These are phyloP conservation scores for Encarsia formosa DNA, from an alignment of 2,888 invertebrate species.

Conservation along the genomic window DNA sequence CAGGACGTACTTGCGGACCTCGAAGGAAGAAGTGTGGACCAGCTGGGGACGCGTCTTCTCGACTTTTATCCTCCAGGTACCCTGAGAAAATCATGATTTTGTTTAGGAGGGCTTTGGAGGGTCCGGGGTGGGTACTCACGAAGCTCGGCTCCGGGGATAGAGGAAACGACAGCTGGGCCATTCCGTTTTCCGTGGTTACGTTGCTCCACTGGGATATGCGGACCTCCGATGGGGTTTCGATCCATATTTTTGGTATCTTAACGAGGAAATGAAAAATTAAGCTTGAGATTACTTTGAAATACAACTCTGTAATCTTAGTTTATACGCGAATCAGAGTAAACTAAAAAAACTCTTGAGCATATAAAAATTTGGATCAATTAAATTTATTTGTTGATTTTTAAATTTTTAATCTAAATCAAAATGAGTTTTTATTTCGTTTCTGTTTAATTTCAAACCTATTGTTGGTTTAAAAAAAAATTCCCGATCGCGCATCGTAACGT, in stretches of 20 bases:
- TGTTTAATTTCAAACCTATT: neutral
- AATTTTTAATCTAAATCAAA: neutral
- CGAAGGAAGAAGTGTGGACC: conserved; percentile 50
- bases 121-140: no score
- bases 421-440: neutral
- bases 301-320: no score
- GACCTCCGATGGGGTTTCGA: conserved; percentile 63
- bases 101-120: no score
- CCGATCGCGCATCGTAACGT: no score
- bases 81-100: no score
- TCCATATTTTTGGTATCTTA: conserved; percentile 65
- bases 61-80: conserved; percentile 56
- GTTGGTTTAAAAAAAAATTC: neutral
- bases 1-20: conserved; percentile 57
- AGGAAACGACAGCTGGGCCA: conserved; percentile 58
- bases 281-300: no score
- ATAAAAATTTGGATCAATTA: no score
- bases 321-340: no score
- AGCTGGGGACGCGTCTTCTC: conserved; percentile 42
- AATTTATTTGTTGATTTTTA: no score
- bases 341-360: no score
- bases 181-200: conserved; percentile 58
- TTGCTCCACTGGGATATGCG: conserved; percentile 64
- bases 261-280: no score
- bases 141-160: conserved; percentile 48